phyloP scores from a whole-genome alignment of 1,140 invertebrate species.

The Cheumatopsyche charites region DNA sequence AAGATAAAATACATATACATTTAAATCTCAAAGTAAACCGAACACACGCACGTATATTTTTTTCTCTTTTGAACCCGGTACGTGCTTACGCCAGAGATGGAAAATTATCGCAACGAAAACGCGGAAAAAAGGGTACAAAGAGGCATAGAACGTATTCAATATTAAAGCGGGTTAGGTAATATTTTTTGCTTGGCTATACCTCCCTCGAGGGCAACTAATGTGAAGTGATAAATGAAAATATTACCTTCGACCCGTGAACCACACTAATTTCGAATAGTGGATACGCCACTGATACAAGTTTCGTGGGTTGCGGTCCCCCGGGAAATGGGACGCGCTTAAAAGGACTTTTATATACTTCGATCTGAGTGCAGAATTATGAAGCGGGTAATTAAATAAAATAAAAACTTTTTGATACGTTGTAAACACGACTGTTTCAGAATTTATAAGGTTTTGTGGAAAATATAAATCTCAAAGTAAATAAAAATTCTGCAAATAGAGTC shows the following conservation, averaged over 20 bases:
- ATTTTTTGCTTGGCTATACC: constrained; percentile 1
- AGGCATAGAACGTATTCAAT: constrained; percentile 1
- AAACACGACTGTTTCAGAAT: too few species aligned
- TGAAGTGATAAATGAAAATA: constrained; percentile 27
- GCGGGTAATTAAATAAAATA: too few species aligned
- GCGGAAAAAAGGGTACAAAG: neutral
- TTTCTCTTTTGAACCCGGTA: neutral
- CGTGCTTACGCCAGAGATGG: neutral
- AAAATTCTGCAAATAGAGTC: too few species aligned
- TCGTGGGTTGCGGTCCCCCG: constrained; percentile 10
- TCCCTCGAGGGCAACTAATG: constrained; percentile 12
- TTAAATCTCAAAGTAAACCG: constrained; percentile 29
- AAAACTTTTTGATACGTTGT: too few species aligned
- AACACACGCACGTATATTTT: constrained; percentile 7
- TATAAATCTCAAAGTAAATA: too few species aligned
- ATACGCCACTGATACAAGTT: neutral
- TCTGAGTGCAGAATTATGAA: too few species aligned
- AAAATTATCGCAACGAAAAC: constrained; percentile 13
- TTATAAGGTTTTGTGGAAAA: too few species aligned
- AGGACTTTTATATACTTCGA: neutral
- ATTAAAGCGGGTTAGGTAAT: constrained; percentile 9
- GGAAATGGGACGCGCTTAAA: constrained; percentile 10
- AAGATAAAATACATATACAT: constrained; percentile 36
- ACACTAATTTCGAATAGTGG: constrained; percentile 18
- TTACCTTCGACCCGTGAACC: neutral